Base-by-base conservation (phyloP, 2,888 invertebrate genomes). In the Mythimna albipuncta region DNA sequence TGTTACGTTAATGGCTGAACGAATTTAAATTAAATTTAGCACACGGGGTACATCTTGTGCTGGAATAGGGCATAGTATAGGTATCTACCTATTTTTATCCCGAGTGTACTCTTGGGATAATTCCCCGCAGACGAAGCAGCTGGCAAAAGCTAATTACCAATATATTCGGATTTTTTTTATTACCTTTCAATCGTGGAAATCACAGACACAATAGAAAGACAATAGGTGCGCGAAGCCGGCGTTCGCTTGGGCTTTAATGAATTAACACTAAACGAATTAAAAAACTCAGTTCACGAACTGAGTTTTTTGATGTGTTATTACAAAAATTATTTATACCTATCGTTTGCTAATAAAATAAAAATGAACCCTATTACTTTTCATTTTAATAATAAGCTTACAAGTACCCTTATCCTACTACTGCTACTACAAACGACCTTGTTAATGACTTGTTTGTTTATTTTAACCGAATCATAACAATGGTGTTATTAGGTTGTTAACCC, bases 371-470 rank as follows among this genome's bases (percentile, higher is more conserved):
- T 7, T 73, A 19, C 0, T 7, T 38, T 38, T 58, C 41, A 10
- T n/a, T 52, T 13, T 13, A 41, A 32, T n/a, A 32, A 0, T 19
- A 13, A 26, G 26, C 5, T 21, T 11, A 38, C 41, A 21, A 35
- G n/a, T 61, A 61, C 13, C 19, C 9, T n/a, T 44, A 75, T 13
- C 13, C 10, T 47, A n/a, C 10, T 68, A 55, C 16, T 70, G 47
- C 55, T 57, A 69, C n/a, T 16, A 41, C 9, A n/a, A 54, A 76
- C 41, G 68, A 81, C 77, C 76, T 77, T 66, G 81, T 44, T 76
- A 66, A 52, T 65, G 67, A 57, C 74, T 73, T 64, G 38, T 78
- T 21, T 79, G 44, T 75, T 61, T 66, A 62, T 81, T 76, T 61
- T 54, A 67, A 19, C 52, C 10, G 35, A 57, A 81, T 52, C 75